These are phyloP conservation scores for Mesitornis unicolor DNA, from an alignment of 2,113 vertebrate species.

Conservation along the genomic window DNA sequence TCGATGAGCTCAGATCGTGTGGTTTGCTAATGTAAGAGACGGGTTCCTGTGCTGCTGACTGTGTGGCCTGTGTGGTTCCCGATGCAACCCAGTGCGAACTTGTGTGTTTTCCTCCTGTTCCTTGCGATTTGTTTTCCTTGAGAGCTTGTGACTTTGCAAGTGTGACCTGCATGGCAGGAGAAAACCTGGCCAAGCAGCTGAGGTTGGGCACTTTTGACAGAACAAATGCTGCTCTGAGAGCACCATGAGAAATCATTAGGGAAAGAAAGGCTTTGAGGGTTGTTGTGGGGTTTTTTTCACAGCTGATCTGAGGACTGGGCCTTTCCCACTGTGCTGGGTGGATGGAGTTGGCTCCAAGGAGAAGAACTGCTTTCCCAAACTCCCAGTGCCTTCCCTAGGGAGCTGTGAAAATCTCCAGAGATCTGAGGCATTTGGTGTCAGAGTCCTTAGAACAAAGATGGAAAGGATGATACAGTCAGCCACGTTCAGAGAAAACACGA, in stretches of 20 bases:
- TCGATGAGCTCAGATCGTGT: too few species aligned
- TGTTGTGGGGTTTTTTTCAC: not conserved
- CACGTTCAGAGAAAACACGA: not conserved
- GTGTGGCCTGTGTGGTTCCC: not conserved
- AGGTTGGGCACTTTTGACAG: not conserved
- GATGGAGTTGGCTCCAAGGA: not conserved
- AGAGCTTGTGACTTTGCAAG: not conserved
- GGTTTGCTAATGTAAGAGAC: not conserved
- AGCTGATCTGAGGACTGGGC: not conserved
- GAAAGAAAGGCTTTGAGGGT: not conserved
- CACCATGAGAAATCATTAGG: not conserved
- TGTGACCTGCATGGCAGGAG: not conserved
- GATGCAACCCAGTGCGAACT: not conserved
- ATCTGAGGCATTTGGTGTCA: not conserved
- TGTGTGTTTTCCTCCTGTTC: not conserved
- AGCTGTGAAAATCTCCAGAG: not conserved
- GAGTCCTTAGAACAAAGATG: not conserved
- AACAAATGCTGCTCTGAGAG: not conserved
- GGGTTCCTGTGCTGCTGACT: not conserved
- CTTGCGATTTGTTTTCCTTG: not conserved
- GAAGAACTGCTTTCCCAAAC: not conserved
- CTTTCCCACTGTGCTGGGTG: not conserved
- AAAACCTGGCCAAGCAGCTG: not conserved
- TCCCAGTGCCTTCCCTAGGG: not conserved
- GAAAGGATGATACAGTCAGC: accelerated